Conservation (phyloP, 64 coral and sea anemone genomes). For the Dendronephthya gigantea region DNA sequence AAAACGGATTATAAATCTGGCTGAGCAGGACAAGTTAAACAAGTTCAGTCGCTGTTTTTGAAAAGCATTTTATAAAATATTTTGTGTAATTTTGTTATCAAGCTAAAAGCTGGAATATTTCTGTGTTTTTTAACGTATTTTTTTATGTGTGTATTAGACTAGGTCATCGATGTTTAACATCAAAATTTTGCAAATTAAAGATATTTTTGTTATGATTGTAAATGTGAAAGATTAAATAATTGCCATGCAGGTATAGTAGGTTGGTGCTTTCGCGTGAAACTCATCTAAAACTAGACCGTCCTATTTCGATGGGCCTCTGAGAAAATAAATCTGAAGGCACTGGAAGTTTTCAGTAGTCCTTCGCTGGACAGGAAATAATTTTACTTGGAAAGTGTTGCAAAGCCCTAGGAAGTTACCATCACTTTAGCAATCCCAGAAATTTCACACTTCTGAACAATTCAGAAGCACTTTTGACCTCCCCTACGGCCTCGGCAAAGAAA, state of each 20-base stretch:
- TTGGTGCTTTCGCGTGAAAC: too few relatives aligned
- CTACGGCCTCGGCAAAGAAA: too few relatives aligned
- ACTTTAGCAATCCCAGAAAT: too few relatives aligned
- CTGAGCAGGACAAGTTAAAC: not conserved
- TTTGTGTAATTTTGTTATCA: not conserved
- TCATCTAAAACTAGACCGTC: too few relatives aligned
- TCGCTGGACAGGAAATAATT: too few relatives aligned
- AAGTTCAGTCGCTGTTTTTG: not conserved
- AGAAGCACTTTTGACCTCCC: too few relatives aligned
- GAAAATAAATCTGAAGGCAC: not conserved
- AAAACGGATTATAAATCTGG: not conserved
- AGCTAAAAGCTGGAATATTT: not conserved
- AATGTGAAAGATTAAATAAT: too few relatives aligned
- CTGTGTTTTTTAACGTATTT: not conserved
- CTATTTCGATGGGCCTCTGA: not conserved
- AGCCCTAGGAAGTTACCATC: too few relatives aligned
- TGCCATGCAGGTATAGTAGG: too few relatives aligned
- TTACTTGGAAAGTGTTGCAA: too few relatives aligned
- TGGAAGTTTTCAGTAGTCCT: too few relatives aligned
- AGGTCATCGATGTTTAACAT: not conserved
- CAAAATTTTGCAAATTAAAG: not conserved
- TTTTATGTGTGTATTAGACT: not conserved
- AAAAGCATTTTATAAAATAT: not conserved
- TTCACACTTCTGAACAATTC: too few relatives aligned
- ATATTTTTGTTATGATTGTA: not conserved